Evolutionary conservation across 2,113 vertebrate genomes (phyloP).

Genomic region (Aegithalos caudatus): DNA sequence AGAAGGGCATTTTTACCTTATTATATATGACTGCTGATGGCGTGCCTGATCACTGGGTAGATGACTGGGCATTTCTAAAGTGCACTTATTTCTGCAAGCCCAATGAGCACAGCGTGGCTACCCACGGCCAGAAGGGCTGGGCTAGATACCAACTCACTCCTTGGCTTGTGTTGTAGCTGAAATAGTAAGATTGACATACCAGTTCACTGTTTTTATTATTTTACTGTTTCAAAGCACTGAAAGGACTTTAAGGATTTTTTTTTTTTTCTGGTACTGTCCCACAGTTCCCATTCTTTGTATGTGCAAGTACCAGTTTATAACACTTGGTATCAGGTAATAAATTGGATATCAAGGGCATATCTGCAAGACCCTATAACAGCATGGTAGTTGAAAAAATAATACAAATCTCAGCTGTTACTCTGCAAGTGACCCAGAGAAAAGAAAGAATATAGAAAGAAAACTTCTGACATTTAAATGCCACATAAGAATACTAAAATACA

Average conservation of each 20-base stretch:
- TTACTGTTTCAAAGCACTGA: neutral
- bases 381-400: neutral
- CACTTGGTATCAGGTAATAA: neutral
- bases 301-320: neutral
- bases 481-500: neutral
- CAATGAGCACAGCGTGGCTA: neutral
- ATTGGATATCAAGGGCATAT: neutral
- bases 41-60: neutral
- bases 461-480: neutral
- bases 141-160: fast-evolving
- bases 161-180: neutral
- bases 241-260: neutral
- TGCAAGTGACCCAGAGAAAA: neutral
- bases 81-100: neutral
- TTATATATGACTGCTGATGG: neutral
- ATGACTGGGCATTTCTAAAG: neutral
- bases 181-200: neutral
- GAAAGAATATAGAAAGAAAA: neutral
- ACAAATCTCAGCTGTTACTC: neutral
- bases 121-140: neutral
- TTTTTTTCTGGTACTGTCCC: neutral
- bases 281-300: neutral
- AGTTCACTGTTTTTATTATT: neutral
- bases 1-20: neutral
- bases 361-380: neutral